Percentiles rank a stretch among this genome's conserved stretches.
phyloP scores from a whole-genome alignment of 2,888 invertebrate genomes.

The Athetis lepigone region DNA sequence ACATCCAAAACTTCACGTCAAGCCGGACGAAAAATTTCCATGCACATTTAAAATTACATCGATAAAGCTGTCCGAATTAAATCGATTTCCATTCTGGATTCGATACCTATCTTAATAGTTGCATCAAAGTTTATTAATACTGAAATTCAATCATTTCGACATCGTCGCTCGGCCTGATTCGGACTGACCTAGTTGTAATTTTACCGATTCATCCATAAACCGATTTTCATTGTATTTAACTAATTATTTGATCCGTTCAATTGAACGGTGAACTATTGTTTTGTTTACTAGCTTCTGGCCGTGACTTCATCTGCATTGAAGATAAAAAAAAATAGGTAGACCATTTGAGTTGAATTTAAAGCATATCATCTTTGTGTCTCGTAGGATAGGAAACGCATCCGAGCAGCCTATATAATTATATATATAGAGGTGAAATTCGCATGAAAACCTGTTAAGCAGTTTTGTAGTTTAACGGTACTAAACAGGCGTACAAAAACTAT shows the following conservation, averaged over 20 bases:
- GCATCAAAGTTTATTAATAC: slow-evolving; percentile 48
- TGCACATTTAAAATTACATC: slow-evolving; percentile 32
- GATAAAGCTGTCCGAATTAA: slow-evolving; percentile 33
- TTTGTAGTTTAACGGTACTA: too few species aligned
- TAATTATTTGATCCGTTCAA: slow-evolving; percentile 4
- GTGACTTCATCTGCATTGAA: too few species aligned
- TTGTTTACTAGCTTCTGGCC: neutral
- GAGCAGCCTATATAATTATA: too few species aligned
- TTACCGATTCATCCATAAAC: slow-evolving; percentile 15
- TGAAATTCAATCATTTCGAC: slow-evolving; percentile 46
- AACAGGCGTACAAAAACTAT: too few species aligned
- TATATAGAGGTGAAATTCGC: too few species aligned
- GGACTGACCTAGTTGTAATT: slow-evolving; percentile 35
- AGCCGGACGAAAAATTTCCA: slow-evolving; percentile 15
- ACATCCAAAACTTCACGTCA: slow-evolving; percentile 1
- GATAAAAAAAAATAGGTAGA: too few species aligned
- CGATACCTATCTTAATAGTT: slow-evolving; percentile 39
- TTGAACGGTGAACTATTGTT: slow-evolving; percentile 1
- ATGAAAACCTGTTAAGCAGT: too few species aligned
- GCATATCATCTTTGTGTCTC: too few species aligned
- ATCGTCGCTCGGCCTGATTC: slow-evolving; percentile 23
- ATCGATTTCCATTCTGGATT: slow-evolving; percentile 40
- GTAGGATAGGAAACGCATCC: too few species aligned
- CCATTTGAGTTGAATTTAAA: too few species aligned
- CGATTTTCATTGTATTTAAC: slow-evolving; percentile 1